phyloP scores from a whole-genome alignment of 2,113 vertebrate species.

The Amazona vittata region DNA sequence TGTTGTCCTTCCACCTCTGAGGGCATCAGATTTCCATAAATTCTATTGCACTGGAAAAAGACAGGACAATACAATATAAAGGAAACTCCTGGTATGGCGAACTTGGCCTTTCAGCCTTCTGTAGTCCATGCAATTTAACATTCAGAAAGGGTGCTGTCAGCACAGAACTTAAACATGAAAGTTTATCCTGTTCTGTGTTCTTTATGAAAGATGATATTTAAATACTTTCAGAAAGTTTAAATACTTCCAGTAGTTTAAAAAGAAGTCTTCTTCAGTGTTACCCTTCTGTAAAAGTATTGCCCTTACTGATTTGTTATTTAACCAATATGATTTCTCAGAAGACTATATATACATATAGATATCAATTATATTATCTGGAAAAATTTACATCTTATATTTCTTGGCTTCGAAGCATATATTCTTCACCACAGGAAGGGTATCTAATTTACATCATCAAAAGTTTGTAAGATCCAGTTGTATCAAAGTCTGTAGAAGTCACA shows the following conservation, averaged over 20 bases:
- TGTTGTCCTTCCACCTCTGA: background rate
- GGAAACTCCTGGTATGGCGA: background rate
- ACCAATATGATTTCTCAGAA: background rate
- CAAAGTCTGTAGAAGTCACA: background rate
- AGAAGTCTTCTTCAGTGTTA: background rate
- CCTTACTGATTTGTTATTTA: background rate
- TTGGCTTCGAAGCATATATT: background rate
- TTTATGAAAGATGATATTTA: background rate
- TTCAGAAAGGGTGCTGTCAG: background rate
- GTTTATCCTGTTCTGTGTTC: background rate
- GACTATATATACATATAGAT: background rate
- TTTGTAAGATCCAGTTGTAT: background rate
- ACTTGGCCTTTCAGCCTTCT: background rate
- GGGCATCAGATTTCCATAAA: background rate
- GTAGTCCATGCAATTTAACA: background rate
- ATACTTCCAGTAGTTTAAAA: background rate
- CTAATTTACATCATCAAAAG: background rate
- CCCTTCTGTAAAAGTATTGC: background rate
- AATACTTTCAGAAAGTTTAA: background rate
- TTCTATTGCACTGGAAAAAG: background rate
- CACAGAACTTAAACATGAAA: background rate
- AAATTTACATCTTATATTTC: background rate
- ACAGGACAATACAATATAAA: background rate
- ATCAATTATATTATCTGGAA: background rate
- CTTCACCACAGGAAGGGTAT: background rate